phyloP scores from a whole-genome alignment of 1,140 invertebrate species.

The Drosophila orosa region DNA sequence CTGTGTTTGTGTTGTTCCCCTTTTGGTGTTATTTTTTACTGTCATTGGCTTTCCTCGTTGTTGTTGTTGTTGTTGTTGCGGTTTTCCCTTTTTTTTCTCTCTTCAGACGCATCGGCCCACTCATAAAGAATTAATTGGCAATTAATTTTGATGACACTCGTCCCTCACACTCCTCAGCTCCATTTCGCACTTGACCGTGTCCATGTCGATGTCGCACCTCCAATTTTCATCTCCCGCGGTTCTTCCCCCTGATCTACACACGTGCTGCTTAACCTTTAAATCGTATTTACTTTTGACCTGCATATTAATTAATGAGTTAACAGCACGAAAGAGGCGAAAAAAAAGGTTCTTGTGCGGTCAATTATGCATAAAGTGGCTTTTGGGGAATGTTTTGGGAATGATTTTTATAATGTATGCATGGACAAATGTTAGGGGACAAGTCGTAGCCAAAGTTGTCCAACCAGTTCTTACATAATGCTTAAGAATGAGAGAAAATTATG shows the following conservation, averaged over 20 bases:
- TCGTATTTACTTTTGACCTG: slow-evolving; percentile 63
- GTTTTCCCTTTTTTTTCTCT: slow-evolving; percentile 25
- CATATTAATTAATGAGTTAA: slow-evolving; percentile 63
- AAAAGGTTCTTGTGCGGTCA: slow-evolving; percentile 56
- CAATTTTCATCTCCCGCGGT: slow-evolving; percentile 12
- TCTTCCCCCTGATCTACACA: slow-evolving; percentile 1
- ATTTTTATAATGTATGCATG: slow-evolving; percentile 41
- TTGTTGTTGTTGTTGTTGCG: slow-evolving; percentile 13
- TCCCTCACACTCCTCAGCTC: slow-evolving; percentile 2
- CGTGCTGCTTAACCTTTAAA: slow-evolving; percentile 46
- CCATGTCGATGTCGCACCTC: slow-evolving; percentile 37
- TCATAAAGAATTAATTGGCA: slow-evolving; percentile 75
- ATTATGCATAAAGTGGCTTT: slow-evolving; percentile 66
- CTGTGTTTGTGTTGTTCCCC: slow-evolving; percentile 17
- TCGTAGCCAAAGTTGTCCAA: slow-evolving; percentile 1
- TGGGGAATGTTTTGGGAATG: slow-evolving; percentile 56
- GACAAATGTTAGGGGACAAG: slow-evolving; percentile 5
- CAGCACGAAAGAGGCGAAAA: slow-evolving; percentile 30
- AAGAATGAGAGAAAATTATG: not conserved
- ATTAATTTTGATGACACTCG: slow-evolving; percentile 66
- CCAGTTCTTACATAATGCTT: slow-evolving; percentile 29
- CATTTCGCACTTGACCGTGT: slow-evolving; percentile 47
- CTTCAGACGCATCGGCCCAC: slow-evolving; percentile 19
- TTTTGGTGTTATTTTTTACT: slow-evolving; percentile 13
- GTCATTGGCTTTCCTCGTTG: slow-evolving; percentile 16